Evolutionary conservation across 2,113 vertebrate genomes (phyloP).

Genomic region (Sclerurus mexicanus): DNA sequence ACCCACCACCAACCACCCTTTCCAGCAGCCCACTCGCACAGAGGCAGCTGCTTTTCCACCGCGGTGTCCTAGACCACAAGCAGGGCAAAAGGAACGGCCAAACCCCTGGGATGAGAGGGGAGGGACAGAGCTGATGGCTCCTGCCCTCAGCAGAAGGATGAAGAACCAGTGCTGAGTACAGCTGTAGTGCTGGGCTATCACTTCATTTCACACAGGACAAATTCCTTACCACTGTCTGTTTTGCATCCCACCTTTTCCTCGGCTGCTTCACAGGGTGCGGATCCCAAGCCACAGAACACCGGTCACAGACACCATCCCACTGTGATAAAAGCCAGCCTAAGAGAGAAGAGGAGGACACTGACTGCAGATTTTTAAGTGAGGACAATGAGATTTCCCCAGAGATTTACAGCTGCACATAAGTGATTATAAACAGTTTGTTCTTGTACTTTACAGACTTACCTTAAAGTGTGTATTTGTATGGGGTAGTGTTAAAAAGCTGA

Average conservation of each 20-base stretch:
- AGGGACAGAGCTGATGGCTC: not conserved
- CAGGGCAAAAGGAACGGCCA: not conserved
- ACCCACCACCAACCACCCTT: not conserved
- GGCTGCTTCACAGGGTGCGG: accelerated
- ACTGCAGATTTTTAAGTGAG: not conserved
- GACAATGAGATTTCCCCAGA: not conserved
- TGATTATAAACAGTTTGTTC: not conserved
- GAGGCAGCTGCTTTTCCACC: not conserved
- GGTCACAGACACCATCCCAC: accelerated
- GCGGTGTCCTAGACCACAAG: not conserved
- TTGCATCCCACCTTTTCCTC: not conserved
- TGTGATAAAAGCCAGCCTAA: not conserved
- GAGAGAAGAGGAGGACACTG: not conserved
- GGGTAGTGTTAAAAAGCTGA: not conserved
- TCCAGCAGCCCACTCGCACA: not conserved
- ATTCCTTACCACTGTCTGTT: not conserved
- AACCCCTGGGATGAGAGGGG: not conserved
- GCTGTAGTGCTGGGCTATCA: not conserved
- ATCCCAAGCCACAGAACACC: not conserved
- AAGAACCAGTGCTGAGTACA: accelerated
- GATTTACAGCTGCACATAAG: not conserved
- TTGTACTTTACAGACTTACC: not conserved
- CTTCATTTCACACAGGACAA: not conserved
- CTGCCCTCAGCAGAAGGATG: not conserved
- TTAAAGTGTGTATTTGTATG: not conserved